Base-by-base conservation (phyloP, 2,888 invertebrate genomes). In the Dendrolimus houi region DNA sequence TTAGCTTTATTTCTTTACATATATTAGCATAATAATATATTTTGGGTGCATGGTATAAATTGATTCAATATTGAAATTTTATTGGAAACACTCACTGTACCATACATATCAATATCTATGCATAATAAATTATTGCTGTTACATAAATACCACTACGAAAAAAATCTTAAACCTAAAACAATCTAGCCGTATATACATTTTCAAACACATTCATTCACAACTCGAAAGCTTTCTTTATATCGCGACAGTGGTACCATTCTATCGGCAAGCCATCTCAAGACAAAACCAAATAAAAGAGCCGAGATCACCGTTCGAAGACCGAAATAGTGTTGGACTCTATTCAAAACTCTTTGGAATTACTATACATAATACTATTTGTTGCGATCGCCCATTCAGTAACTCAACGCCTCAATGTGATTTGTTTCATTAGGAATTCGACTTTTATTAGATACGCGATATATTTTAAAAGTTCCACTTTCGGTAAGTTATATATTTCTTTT, bases 331-430 rank as follows among this genome's bases (percentile, higher is more conserved):
- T 90, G 90, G 90, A 89, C 84, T 80, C 81, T 81, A 89, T 87
- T 89, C 90, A 90, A 90, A 87, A 88, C 87, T 87, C 83, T 83
- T 85, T 68, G 87, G 88, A 88, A 89, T 89, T 85, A 87, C 87
- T 83, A 80, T 64, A 47, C 47, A 47, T 47, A 29, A 29, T 29
- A 82, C 87, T 85, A 88, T 88, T 87, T 86, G 86, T 87, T 83
- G 69, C 78, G 69, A 72, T 72, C 80, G 77, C 74, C 84, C 89
- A 90, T 90, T 90, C 89, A 90, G 87, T 86, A 88, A 84, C 82
- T 87, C 87, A 86, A 78, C 85, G 77, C 76, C 70, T 72, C 74
- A 64, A 66, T 67, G 76, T 83, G 80, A 86, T 87, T 83, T 83
- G 81, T 85, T 59, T 81, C 77, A 62, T 68, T 67, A 73, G 76